Evolutionary conservation across 1,140 invertebrate genomes (phyloP).

Genomic region (Chrysomallon squamiferum): DNA sequence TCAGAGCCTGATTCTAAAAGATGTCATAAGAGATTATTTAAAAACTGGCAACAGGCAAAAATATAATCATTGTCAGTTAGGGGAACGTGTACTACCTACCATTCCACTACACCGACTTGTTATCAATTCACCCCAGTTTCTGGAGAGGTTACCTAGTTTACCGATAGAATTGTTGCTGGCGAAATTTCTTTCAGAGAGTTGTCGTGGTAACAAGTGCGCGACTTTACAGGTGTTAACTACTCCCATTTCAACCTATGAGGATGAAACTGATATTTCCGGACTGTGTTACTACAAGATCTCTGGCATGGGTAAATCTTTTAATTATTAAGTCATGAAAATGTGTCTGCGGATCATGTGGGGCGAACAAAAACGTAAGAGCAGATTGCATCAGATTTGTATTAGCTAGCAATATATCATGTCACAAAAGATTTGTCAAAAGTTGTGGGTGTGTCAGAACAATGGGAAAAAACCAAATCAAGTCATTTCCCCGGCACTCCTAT

Average conservation of each 20-base stretch:
- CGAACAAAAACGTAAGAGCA: slow-evolving; percentile 15
- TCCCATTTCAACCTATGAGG: background rate
- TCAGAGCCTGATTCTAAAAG: no score
- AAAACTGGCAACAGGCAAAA: no score
- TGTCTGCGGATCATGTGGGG: slow-evolving; percentile 18
- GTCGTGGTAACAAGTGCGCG: no score
- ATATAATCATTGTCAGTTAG: no score
- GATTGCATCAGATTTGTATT: slow-evolving; percentile 16
- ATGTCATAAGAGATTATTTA: no score
- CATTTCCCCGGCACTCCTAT: slow-evolving; percentile 10
- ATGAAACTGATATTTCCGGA: background rate
- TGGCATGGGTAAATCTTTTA: background rate
- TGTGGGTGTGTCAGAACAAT: slow-evolving; percentile 24
- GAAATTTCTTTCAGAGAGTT: background rate
- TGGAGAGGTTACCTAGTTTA: no score
- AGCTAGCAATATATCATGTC: slow-evolving; percentile 18
- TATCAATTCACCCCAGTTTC: no score
- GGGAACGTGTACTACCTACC: no score
- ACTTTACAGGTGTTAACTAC: background rate
- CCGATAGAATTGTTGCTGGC: background rate
- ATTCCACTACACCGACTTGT: no score
- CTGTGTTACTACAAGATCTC: background rate
- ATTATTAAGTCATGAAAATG: slow-evolving; percentile 6
- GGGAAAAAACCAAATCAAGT: slow-evolving; percentile 26
- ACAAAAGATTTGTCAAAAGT: slow-evolving; percentile 10